phyloP scores from a whole-genome alignment of 2,113 vertebrate genomes.

The Neotragus pygmaeus region DNA sequence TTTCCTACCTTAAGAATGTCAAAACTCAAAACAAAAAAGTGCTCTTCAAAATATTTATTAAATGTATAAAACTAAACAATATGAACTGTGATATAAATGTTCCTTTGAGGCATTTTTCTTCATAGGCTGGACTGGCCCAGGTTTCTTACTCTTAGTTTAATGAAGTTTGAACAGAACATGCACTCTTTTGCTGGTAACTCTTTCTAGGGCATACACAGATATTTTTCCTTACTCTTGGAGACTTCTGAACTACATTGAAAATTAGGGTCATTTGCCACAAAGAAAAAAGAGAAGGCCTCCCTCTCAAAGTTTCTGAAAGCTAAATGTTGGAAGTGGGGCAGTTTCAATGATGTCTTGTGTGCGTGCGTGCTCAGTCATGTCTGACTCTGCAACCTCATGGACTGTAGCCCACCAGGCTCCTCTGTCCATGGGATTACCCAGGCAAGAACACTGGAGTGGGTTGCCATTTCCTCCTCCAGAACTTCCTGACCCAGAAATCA shows the following conservation, averaged over 20 bases:
- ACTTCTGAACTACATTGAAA: slow-evolving; percentile 56
- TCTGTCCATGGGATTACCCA: neutral
- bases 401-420: neutral
- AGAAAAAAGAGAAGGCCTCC: slow-evolving; percentile 29
- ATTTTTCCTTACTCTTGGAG: neutral
- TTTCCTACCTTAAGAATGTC: slow-evolving; percentile 22
- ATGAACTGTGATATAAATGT: slow-evolving; percentile 36
- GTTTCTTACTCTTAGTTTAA: slow-evolving; percentile 40
- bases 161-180: slow-evolving; percentile 42
- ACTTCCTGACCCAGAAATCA: neutral
- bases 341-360: slow-evolving; percentile 10
- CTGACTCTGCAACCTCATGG: neutral
- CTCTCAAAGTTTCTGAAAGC: slow-evolving; percentile 28
- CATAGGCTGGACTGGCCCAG: neutral
- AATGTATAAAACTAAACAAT: slow-evolving; percentile 31
- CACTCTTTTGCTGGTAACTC: slow-evolving; percentile 50
- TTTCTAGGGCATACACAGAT: slow-evolving; percentile 41
- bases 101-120: slow-evolving; percentile 55
- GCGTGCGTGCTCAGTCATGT: fast-evolving
- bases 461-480: neutral
- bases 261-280: slow-evolving; percentile 55
- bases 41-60: slow-evolving; percentile 61
- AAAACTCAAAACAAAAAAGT: slow-evolving; percentile 29
- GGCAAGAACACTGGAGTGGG: neutral
- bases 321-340: slow-evolving; percentile 8